These are phyloP conservation scores for Oryzias dopingdopingensis DNA, from an alignment of 2,797 vertebrate genomes.

Conservation along the genomic window DNA sequence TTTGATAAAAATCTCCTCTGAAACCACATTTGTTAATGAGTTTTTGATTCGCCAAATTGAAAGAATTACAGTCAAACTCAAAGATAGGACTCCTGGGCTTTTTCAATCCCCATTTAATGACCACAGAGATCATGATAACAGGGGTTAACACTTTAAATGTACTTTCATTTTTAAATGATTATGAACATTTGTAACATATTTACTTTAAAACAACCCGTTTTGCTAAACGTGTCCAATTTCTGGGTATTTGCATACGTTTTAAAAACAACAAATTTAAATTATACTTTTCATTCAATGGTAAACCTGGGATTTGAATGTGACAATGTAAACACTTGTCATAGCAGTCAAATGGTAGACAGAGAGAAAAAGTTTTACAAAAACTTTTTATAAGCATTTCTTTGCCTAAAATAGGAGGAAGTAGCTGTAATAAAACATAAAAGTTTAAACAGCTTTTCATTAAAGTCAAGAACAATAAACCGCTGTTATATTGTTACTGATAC, in stretches of 20 bases:
- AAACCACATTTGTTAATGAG: slow-evolving; percentile 43
- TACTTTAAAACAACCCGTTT: too few species aligned
- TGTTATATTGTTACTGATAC: too few species aligned
- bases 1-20: slow-evolving; percentile 79
- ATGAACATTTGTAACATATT: too few species aligned
- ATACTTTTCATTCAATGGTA: slow-evolving; percentile 12
- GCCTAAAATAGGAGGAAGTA: neutral
- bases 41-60: slow-evolving; percentile 25
- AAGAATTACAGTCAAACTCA: slow-evolving; percentile 18
- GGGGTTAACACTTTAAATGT: slow-evolving; percentile 22
- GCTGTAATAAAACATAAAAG: slow-evolving; percentile 9
- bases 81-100: slow-evolving; percentile 20
- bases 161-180: slow-evolving; percentile 5
- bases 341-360: slow-evolving; percentile 14
- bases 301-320: slow-evolving; percentile 54
- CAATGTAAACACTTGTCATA: slow-evolving; percentile 30
- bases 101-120: slow-evolving; percentile 31
- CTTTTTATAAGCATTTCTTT: slow-evolving; percentile 15
- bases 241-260: too few species aligned
- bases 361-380: slow-evolving; percentile 32
- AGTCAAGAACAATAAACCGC: too few species aligned
- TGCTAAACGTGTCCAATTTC: too few species aligned
- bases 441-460: neutral
- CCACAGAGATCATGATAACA: slow-evolving; percentile 18
- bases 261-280: too few species aligned